Evolutionary conservation across 2,113 vertebrate genomes (phyloP).

Genomic region (Alosa alosa): DNA sequence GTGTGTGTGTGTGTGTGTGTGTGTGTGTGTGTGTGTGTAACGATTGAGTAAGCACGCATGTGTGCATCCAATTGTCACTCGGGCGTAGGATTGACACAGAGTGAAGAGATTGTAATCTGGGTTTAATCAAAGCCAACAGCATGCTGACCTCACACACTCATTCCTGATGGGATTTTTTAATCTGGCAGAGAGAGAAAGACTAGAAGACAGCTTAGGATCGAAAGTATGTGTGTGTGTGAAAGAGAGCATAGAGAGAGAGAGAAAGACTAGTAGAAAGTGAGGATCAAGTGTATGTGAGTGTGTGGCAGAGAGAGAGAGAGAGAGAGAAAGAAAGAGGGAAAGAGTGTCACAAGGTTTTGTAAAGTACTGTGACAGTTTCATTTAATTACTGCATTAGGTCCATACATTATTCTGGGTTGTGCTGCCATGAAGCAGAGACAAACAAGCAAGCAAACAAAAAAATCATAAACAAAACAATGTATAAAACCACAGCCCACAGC

Average conservation of each 20-base stretch:
- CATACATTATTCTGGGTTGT: neutral
- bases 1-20: neutral
- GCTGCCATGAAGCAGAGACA: neutral
- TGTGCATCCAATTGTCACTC: constrained; percentile 4
- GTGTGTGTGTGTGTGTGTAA: neutral
- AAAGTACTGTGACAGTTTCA: neutral
- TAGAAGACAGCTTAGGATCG: neutral
- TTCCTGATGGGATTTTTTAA: neutral
- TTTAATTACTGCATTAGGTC: neutral
- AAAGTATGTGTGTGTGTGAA: neutral
- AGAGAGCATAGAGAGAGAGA: neutral
- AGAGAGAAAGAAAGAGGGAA: neutral
- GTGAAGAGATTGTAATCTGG: constrained; percentile 8
- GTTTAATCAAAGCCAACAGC: neutral
- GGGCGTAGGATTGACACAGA: neutral
- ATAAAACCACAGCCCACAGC: neutral
- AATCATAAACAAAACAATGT: neutral
- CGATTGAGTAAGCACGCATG: neutral
- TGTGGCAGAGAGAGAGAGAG: neutral
- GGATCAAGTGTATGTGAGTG: no score
- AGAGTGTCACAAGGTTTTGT: neutral
- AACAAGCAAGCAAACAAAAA: neutral
- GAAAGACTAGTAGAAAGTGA: neutral
- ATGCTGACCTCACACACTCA: neutral
- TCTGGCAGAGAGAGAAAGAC: neutral